These are phyloP conservation scores for Aphidius ervi DNA, from an alignment of 1,140 invertebrate genomes.

Conservation along the genomic window DNA sequence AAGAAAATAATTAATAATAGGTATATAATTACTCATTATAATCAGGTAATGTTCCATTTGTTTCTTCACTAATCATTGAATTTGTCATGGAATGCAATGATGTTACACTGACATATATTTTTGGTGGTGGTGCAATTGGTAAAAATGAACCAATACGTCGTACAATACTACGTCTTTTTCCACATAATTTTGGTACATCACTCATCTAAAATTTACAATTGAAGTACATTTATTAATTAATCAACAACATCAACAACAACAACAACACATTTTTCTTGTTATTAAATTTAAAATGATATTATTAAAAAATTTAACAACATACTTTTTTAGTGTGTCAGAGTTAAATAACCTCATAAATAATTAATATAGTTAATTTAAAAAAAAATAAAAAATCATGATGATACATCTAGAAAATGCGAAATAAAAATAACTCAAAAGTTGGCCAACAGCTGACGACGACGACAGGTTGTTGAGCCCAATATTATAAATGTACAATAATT, in stretches of 20 bases:
- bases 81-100: constrained; percentile 51
- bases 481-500: too few relatives aligned
- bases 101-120: constrained; percentile 51
- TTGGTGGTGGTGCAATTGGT: constrained; percentile 48
- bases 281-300: not conserved
- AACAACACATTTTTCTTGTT: not conserved
- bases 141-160: constrained; percentile 49
- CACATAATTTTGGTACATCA: constrained; percentile 43
- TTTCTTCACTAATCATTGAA: constrained; percentile 51
- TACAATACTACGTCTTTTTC: constrained; percentile 47
- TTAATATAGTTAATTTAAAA: not conserved
- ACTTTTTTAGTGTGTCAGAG: constrained; percentile 3
- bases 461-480: not conserved
- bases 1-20: constrained; percentile 11
- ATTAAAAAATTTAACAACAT: not conserved
- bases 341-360: too few relatives aligned
- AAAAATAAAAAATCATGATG: too few relatives aligned
- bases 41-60: constrained; percentile 31
- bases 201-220: constrained; percentile 30
- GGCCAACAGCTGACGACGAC: constrained; percentile 1
- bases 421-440: not conserved
- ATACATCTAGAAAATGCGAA: not conserved
- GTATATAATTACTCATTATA: constrained; percentile 34
- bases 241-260: not conserved
- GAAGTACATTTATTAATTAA: not conserved